Evolutionary conservation across 2,797 vertebrate species (phyloP).

Genomic region (Platalea minor): DNA sequence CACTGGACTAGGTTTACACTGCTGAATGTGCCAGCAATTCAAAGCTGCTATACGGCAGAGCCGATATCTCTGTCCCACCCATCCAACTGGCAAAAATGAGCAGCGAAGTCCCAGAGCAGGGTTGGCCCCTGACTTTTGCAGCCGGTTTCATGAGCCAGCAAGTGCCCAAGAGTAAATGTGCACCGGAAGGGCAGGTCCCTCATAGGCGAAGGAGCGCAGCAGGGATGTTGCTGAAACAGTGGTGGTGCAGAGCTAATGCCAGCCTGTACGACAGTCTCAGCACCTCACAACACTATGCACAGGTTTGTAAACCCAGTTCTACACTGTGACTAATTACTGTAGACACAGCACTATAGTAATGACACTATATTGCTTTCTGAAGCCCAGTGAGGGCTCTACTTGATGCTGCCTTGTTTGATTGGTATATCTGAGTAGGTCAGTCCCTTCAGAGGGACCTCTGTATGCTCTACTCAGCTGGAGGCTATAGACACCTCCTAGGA

Average conservation of each 20-base stretch:
- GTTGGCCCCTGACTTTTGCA: background rate
- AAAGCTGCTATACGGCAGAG: background rate
- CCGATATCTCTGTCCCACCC: background rate
- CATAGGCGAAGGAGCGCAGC: accelerated
- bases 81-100: background rate
- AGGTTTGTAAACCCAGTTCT: background rate
- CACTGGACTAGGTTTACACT: background rate
- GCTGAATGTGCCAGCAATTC: background rate
- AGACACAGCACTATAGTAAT: background rate
- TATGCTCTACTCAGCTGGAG: background rate
- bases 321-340: background rate
- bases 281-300: background rate
- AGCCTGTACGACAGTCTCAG: accelerated
- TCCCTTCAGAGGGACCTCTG: background rate
- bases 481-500: background rate
- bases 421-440: background rate
- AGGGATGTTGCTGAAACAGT: background rate
- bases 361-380: background rate
- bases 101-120: background rate
- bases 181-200: background rate
- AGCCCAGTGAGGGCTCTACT: background rate
- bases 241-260: background rate
- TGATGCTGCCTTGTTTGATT: background rate
- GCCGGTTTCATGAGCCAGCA: background rate
- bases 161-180: background rate